Percentiles rank a stretch among this genome's conserved stretches.
phyloP scores from a whole-genome alignment of 2,113 vertebrate genomes.

The Chionis minor region DNA sequence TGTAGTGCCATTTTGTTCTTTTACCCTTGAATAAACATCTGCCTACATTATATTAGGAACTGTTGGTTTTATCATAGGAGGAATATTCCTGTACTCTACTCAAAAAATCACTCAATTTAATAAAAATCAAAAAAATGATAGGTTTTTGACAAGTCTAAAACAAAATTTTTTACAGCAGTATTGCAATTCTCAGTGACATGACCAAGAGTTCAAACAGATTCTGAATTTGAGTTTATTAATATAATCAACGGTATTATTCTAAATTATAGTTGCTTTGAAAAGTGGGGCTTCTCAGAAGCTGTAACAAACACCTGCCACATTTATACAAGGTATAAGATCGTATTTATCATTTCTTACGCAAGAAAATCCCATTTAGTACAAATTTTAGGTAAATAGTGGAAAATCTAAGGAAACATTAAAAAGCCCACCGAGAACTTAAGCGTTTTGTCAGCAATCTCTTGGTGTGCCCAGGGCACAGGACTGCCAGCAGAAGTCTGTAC shows the following conservation, averaged over 20 bases:
- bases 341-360: background rate
- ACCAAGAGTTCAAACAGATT: background rate
- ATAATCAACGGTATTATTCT: background rate
- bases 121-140: background rate
- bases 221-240: background rate
- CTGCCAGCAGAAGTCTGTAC: background rate
- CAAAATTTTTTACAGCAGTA: background rate
- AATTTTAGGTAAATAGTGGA: background rate
- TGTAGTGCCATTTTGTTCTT: background rate
- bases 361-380: background rate
- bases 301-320: background rate
- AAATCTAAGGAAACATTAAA: background rate
- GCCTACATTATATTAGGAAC: background rate
- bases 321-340: background rate
- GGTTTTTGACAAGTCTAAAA: background rate
- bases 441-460: background rate
- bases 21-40: constrained; percentile 20
- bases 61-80: background rate
- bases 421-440: background rate
- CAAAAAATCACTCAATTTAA: background rate
- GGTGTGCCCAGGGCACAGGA: background rate
- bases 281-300: background rate
- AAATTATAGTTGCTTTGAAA: background rate
- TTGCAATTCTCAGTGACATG: background rate
- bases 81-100: background rate